Evolutionary conservation across 1,140 invertebrate genomes (phyloP).

Genomic region (Vanessa atalanta): DNA sequence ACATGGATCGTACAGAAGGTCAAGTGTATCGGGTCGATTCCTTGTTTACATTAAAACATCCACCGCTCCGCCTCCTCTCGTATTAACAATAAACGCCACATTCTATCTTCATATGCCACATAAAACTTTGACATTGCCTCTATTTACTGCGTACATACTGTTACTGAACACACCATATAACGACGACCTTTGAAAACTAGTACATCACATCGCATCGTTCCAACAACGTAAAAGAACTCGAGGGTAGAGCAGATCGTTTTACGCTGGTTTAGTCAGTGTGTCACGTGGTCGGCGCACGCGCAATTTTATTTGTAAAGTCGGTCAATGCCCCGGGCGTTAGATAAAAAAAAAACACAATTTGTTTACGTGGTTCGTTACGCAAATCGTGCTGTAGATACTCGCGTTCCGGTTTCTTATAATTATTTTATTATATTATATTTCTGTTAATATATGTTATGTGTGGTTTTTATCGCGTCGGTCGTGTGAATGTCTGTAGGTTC

Average conservation of each 20-base stretch:
- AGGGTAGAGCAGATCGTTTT: constrained; percentile 36
- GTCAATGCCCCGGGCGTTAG: constrained; percentile 78
- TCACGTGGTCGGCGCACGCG: constrained; percentile 76
- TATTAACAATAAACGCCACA: constrained; percentile 12
- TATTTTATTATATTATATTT: background rate
- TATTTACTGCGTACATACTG: constrained; percentile 50
- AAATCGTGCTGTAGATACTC: constrained; percentile 48
- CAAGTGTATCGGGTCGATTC: constrained; percentile 4
- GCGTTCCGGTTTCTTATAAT: constrained; percentile 26
- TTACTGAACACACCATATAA: constrained; percentile 43
- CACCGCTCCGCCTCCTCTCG: background rate
- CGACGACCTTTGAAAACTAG: constrained; percentile 20
- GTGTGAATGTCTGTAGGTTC: constrained; percentile 3
- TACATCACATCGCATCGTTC: background rate
- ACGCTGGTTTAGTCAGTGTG: constrained; percentile 59
- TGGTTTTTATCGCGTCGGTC: background rate
- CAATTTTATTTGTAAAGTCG: constrained; percentile 76
- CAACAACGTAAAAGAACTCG: background rate
- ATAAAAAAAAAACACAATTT: constrained; percentile 76
- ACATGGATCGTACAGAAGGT: constrained; percentile 8
- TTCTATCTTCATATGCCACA: constrained; percentile 55
- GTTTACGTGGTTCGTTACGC: constrained; percentile 76
- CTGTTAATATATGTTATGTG: background rate
- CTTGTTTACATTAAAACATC: constrained; percentile 20
- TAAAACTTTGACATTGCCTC: constrained; percentile 61